Evolutionary conservation across 2,888 invertebrate genomes (phyloP).

Genomic region (Euclidia mi): DNA sequence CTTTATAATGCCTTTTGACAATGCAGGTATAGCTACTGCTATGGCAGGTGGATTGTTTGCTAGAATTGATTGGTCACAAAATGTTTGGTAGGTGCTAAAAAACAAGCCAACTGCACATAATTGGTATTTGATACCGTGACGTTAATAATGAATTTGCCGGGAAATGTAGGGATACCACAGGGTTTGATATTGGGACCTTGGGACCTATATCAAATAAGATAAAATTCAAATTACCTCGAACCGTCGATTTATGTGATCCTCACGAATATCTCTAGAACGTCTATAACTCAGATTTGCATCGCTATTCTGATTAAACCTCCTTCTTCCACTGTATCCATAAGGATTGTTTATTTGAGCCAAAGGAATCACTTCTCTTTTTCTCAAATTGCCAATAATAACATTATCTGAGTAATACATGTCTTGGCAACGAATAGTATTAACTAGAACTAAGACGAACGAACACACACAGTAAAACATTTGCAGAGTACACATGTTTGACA

Average conservation of each 20-base stretch:
- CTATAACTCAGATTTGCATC: conserved; percentile 44
- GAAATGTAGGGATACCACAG: not conserved
- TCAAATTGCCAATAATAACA: conserved; percentile 40
- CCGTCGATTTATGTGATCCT: conserved; percentile 32
- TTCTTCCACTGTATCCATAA: conserved; percentile 25
- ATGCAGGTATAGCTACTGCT: no score
- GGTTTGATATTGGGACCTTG: not conserved
- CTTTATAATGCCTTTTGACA: no score
- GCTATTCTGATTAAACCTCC: conserved; percentile 23
- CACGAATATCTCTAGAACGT: conserved; percentile 46
- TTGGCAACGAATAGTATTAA: conserved; percentile 14
- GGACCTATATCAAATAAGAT: conserved; percentile 5
- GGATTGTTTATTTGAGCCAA: conserved; percentile 31
- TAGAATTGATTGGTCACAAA: no score
- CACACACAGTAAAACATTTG: conserved; percentile 2
- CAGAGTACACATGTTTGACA: not conserved
- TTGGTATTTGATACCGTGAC: no score
- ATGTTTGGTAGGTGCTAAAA: no score
- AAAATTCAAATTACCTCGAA: conserved; percentile 28
- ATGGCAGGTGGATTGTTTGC: no score
- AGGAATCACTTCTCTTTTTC: conserved; percentile 44
- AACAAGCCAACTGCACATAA: no score
- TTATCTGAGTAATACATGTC: conserved; percentile 37
- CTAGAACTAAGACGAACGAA: not conserved
- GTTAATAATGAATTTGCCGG: no score